Conservation (phyloP, 2,888 invertebrate genomes). For the Synergus laeviventris region DNA sequence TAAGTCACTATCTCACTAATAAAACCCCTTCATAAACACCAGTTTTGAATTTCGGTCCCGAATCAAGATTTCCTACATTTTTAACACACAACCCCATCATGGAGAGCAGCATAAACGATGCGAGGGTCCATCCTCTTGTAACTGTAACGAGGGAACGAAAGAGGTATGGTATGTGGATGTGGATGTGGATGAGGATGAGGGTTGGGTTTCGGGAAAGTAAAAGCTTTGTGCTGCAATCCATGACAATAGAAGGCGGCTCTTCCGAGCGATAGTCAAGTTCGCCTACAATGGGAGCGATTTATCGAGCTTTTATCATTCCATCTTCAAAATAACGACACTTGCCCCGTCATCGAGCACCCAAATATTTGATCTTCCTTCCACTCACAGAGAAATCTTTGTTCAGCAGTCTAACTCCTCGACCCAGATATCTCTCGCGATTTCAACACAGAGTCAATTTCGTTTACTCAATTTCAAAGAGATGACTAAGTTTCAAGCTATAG, state of each 20-base stretch:
- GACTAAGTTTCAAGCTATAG: not conserved
- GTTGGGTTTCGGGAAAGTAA: constrained; percentile 43
- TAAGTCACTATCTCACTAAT: not conserved
- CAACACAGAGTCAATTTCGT: not conserved
- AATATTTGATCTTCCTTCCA: constrained; percentile 1
- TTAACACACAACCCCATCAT: constrained; percentile 1
- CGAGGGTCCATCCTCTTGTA: constrained; percentile 24
- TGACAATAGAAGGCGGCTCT: constrained; percentile 56
- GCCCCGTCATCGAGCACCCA: not conserved
- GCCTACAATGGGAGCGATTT: constrained; percentile 62
- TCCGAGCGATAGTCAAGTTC: constrained; percentile 56
- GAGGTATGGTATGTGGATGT: constrained; percentile 22
- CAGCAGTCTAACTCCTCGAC: not conserved
- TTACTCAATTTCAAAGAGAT: not conserved
- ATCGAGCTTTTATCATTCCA: constrained; percentile 68
- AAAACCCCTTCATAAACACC: not conserved
- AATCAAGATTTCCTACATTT: not conserved
- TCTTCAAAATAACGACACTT: constrained; percentile 58
- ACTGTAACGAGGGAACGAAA: constrained; percentile 17
- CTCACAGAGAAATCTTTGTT: not conserved
- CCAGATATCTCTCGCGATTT: not conserved
- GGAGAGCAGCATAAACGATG: not conserved
- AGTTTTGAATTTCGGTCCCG: not conserved
- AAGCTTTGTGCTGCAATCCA: constrained; percentile 57
- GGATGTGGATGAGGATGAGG: constrained; percentile 34